phyloP scores from a whole-genome alignment of 2,888 invertebrate species.

The Drosophila greeni region DNA sequence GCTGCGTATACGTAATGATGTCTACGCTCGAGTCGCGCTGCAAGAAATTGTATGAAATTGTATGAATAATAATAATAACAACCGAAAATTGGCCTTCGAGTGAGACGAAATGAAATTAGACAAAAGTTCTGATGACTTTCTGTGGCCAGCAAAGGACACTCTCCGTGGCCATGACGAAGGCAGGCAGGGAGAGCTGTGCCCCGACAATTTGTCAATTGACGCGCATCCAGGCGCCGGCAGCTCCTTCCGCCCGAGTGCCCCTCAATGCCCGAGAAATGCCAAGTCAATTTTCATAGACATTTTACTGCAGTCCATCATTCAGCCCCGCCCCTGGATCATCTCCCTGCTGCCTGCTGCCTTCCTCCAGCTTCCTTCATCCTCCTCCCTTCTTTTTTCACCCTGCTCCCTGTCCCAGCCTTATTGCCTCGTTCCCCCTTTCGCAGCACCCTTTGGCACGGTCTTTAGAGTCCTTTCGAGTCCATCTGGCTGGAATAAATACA shows the following conservation, averaged over 20 bases:
- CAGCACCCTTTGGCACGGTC: slow-evolving; percentile 37
- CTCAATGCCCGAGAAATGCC: slow-evolving; percentile 52
- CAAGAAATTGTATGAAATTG: slow-evolving; percentile 28
- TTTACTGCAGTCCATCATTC: slow-evolving; percentile 51
- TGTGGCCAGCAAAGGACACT: background rate
- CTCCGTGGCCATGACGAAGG: no score
- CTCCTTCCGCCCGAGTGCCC: slow-evolving; percentile 65
- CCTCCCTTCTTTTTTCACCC: no score
- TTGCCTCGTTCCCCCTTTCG: background rate
- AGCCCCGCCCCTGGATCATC: background rate
- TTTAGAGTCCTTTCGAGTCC: slow-evolving; percentile 65
- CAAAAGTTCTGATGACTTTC: slow-evolving; percentile 52
- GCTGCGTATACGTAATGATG: slow-evolving; percentile 27
- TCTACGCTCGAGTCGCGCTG: slow-evolving; percentile 19
- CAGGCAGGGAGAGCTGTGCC: no score
- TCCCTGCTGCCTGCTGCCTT: background rate
- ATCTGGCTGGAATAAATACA: slow-evolving; percentile 69
- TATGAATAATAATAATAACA: slow-evolving; percentile 69
- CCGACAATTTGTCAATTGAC: slow-evolving; percentile 70
- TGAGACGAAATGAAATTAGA: slow-evolving; percentile 69
- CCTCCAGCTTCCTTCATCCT: background rate
- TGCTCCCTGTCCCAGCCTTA: background rate
- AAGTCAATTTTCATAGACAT: slow-evolving; percentile 59
- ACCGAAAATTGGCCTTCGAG: slow-evolving; percentile 63
- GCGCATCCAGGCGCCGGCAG: slow-evolving; percentile 63